Evolutionary conservation across 2,888 invertebrate genomes (phyloP), one percentile per base, ranked within the genome.

Genomic region (Rhorus exstirpatorius): DNA sequence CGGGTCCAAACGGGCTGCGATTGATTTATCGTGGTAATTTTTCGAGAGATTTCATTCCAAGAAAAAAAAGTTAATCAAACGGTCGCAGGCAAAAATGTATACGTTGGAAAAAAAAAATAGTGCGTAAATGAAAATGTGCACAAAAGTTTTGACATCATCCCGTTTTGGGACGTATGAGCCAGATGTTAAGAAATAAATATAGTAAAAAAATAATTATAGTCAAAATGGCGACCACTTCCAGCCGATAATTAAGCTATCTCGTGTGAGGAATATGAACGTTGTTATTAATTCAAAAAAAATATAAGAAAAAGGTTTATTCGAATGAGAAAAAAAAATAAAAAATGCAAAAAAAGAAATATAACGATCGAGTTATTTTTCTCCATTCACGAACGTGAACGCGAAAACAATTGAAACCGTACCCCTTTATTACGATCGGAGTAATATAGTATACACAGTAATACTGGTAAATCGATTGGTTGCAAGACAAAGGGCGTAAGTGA

Each of bases 391-490:
- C 31, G 46, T 24, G 35, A n/a, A 65, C 21, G 19, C n/a, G 38
- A 60, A 79, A 65, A 71, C 41, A 79, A 67, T 72, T 31, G 49
- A 38, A 71, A 49, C 6, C 7, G 21, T 71, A 71, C 44, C 41
- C 19, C 8, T 61, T 60, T 19, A 44, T 63, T 31, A 35, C 65
- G 65, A 49, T 44, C 31, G 58, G n/a, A 8, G 51, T 51, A 17
- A 10, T 21, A 19, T 17, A 51, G 8, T n/a, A 21, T 21, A 51
- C 10, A 21, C 19, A 21, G 51, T 21, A n/a, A 51, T 21, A 51
- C 21, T 21, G 51, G 21, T 51, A 21, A 3, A 8, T 51, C 21
- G 10, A 1, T 3, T 10, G 51, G 6, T 10, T 6, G 19, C 8
- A n/a, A 51, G 21, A 51, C 19, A 21, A 51, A 8, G 21, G 51